Evolutionary conservation across 2,888 invertebrate species (phyloP).

Genomic region (Calameuta idolon): DNA sequence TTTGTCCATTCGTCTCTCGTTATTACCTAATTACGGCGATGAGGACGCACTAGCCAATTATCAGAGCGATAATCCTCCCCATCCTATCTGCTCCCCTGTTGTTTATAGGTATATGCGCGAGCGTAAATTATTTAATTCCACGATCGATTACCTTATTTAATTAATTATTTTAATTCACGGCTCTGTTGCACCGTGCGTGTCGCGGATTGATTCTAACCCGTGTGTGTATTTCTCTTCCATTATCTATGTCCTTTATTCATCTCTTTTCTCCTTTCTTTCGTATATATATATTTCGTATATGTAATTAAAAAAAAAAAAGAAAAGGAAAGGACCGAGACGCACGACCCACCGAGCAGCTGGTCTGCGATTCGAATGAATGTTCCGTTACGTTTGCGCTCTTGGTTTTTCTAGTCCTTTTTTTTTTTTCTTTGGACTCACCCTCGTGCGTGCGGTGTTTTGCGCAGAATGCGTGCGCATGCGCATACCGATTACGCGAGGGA

Average conservation of each 20-base stretch:
- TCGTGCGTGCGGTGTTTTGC: not conserved
- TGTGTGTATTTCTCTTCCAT: not conserved
- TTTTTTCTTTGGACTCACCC: not conserved
- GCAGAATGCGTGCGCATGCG: not conserved
- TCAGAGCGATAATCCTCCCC: conserved; percentile 28
- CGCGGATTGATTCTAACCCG: not conserved
- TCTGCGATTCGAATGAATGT: conserved; percentile 51
- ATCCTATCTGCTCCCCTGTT: not conserved
- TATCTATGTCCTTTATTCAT: conserved; percentile 5
- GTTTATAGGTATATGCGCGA: conserved; percentile 43
- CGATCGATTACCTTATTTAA: conserved; percentile 38
- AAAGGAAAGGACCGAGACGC: conserved; percentile 32
- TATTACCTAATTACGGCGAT: not conserved
- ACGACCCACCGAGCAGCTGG: conserved; percentile 65
- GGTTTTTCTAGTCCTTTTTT: not conserved
- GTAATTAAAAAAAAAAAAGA: not conserved
- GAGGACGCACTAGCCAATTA: conserved; percentile 20
- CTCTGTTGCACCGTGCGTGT: conserved; percentile 10
- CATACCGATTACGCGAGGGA: not conserved
- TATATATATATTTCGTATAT: conserved; percentile 9
- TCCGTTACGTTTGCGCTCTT: not conserved
- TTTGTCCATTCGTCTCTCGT: not conserved
- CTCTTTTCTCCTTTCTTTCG: not conserved
- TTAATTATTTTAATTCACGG: conserved; percentile 30
- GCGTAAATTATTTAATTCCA: conserved; percentile 55